A percentile compares a stretch with the other conserved stretches of the same genome.
Evolutionary conservation across 2,797 vertebrate genomes (phyloP).

Genomic region (Diplodus puntazzo): DNA sequence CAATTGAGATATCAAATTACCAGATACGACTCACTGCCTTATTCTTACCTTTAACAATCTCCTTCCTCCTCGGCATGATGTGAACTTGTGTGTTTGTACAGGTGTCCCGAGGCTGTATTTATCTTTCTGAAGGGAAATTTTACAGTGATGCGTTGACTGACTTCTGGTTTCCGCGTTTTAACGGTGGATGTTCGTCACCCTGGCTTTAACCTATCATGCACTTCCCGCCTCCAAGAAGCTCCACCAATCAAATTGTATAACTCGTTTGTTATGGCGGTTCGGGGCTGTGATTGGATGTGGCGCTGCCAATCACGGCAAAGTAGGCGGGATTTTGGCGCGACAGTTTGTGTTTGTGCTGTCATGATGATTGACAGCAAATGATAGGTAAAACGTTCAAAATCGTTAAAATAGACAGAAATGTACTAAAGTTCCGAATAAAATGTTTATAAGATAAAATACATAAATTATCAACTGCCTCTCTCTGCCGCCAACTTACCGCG

Average conservation of each 20-base stretch:
- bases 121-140: too few species aligned
- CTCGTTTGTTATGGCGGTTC: too few species aligned
- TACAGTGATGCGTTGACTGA: too few species aligned
- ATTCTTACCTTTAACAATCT: conserved; percentile 42
- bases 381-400: neutral
- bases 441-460: too few species aligned
- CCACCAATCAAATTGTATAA: neutral
- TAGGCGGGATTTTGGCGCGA: neutral
- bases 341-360: neutral
- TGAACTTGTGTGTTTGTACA: neutral
- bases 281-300: neutral
- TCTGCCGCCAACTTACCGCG: conserved; percentile 27
- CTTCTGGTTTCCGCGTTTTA: conserved; percentile 15
- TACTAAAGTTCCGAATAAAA: too few species aligned
- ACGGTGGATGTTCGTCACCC: accelerated
- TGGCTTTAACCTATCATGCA: neutral
- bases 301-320: neutral
- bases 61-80: conserved; percentile 57
- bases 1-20: neutral
- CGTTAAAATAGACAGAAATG: too few species aligned
- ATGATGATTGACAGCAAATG: neutral
- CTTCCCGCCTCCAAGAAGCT: neutral
- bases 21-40: accelerated
- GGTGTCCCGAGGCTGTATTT: neutral
- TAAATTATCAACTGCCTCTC: neutral